Conservation (phyloP, 2,888 invertebrate species). For the Fragum fragum region DNA sequence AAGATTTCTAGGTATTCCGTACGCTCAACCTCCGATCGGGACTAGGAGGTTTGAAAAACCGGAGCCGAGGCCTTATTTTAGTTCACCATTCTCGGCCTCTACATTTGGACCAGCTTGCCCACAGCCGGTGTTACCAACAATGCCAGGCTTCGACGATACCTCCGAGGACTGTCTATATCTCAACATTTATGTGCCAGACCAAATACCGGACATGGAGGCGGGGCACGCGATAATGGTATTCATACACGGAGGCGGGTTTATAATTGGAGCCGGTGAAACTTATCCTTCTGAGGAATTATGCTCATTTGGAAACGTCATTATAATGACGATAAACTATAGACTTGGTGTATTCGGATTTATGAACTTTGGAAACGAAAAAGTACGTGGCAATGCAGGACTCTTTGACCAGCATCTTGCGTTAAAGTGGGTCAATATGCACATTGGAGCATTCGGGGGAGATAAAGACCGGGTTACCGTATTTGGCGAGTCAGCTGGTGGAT, state of each 20-base stretch:
- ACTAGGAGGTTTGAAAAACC: neutral
- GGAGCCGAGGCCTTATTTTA: neutral
- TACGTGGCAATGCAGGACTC: constrained; percentile 4
- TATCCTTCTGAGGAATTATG: constrained; percentile 30
- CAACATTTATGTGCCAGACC: constrained; percentile 58
- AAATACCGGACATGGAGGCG: neutral
- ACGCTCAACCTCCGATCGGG: constrained; percentile 19
- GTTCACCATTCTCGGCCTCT: neutral
- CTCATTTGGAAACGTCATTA: constrained; percentile 45
- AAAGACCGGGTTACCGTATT: constrained; percentile 73
- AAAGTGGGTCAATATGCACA: constrained; percentile 97
- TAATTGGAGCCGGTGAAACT: constrained; percentile 14
- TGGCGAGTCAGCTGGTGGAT: constrained; percentile 79
- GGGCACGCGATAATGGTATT: constrained; percentile 56
- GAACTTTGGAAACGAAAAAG: constrained; percentile 40
- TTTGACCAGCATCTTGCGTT: constrained; percentile 98
- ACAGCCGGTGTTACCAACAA: neutral
- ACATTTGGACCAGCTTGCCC: constrained; percentile 17
- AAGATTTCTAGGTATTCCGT: constrained; percentile 16
- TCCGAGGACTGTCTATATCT: constrained; percentile 71
- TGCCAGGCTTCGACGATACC: neutral
- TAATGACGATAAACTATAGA: constrained; percentile 63
- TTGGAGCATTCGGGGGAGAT: constrained; percentile 86
- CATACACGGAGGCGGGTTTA: constrained; percentile 64
- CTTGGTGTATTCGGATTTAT: constrained; percentile 67